Evolutionary conservation across 2,888 invertebrate genomes (phyloP), one percentile per base, ranked within the genome.

Genomic region (Gortyna flavago): DNA sequence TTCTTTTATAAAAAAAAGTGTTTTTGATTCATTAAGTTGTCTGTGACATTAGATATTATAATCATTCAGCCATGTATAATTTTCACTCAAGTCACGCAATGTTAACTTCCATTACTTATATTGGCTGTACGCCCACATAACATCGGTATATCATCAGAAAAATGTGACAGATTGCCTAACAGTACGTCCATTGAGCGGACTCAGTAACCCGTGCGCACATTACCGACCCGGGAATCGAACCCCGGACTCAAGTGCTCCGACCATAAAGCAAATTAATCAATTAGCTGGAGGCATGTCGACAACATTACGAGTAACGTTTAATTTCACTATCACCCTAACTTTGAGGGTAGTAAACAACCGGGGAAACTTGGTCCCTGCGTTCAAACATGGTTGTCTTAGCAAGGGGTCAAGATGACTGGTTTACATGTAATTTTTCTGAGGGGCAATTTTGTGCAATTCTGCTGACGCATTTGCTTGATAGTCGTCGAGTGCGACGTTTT

Each of bases 221-320:
- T 95, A 95, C 94, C 89, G 88, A 75, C 88, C 87, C 91, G 91
- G 91, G 95, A 94, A 94, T 93, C 95, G 95, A 95, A 95, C 95
- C 93, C 89, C 91, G 90, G 85, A 90, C 94, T 95, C 94, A 93
- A 95, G 95, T 95, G 94, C 92, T 92, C 91, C 94, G 91, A 95
- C 96, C 96, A 96, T 96, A 96, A 96, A 96, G 95, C 96, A 96
- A 96, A 96, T 96, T 96, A 96, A 96, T 96, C 96, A 96, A 96
- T 96, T 96, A 96, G 95, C 93, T 88, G 93, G 94, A 95, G 96
- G 96, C 96, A 95, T 96, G 96, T 96, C 96, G 95, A 95, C 95
- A 95, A 93, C 95, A 95, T 96, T 96, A 95, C 95, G 92, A 94
- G 93, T 93, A 94, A 95, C 96, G 94, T 96, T 96, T 96, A 96